These are phyloP conservation scores for Xiphorhynchus erythropygius DNA, from an alignment of 2,797 vertebrate genomes.

Conservation along the genomic window DNA sequence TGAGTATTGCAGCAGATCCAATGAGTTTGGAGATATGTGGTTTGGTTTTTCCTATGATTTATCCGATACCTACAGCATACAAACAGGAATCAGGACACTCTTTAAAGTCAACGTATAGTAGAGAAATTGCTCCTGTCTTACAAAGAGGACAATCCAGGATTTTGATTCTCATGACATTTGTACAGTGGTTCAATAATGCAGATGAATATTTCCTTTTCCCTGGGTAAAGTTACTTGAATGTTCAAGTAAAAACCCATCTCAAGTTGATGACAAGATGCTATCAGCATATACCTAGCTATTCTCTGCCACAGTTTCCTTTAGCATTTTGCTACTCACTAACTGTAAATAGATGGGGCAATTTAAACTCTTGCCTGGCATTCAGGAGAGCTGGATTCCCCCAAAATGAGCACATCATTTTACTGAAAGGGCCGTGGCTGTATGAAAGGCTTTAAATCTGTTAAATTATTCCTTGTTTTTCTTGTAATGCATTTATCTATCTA, in stretches of 20 bases:
- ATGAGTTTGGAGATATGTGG: rapidly evolving
- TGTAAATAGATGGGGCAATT: constrained; percentile 12
- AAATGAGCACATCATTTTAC: neutral
- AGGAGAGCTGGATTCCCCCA: neutral
- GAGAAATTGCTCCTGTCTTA: neutral
- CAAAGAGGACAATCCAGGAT: neutral
- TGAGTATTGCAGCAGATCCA: neutral
- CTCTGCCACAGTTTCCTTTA: neutral
- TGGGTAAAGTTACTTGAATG: neutral
- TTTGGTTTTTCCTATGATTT: neutral
- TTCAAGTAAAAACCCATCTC: neutral
- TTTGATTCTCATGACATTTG: neutral
- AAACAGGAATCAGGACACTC: neutral
- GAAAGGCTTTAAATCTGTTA: neutral
- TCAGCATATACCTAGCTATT: neutral
- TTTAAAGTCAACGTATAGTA: neutral
- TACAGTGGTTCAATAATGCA: neutral
- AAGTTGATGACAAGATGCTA: neutral
- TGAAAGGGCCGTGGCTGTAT: neutral
- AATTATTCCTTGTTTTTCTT: neutral
- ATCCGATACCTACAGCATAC: neutral
- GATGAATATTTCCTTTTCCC: neutral
- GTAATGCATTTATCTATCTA: neutral
- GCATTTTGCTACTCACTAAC: neutral
- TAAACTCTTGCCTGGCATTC: neutral